Conservation (phyloP, 1,140 invertebrate genomes). For the Xylocopa sonorina region DNA sequence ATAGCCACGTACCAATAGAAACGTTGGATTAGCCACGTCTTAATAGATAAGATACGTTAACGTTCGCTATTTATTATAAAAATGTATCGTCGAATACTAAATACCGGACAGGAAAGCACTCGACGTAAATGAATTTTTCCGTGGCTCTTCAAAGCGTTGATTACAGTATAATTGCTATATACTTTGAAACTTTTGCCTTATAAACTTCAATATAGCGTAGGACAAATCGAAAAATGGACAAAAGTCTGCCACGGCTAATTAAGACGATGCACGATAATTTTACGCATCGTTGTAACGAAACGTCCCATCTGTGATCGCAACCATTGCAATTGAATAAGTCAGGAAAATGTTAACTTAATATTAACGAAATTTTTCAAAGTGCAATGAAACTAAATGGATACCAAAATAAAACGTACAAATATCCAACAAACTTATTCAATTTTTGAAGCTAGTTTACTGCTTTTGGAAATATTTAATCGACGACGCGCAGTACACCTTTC, state of each 20-base stretch:
- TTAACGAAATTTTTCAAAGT: slow-evolving; percentile 7
- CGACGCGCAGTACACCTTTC: not conserved
- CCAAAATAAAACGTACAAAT: not conserved
- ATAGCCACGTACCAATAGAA: not conserved
- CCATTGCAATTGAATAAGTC: no score
- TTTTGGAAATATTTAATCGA: slow-evolving; percentile 19
- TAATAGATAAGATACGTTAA: not conserved
- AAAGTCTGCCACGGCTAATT: slow-evolving; percentile 13
- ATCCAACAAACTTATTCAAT: not conserved
- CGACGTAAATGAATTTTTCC: not conserved
- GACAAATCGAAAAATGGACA: slow-evolving; percentile 20
- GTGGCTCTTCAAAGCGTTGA: not conserved
- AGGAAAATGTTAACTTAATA: not conserved
- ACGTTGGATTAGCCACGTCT: not conserved
- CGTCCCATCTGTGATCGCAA: slow-evolving; percentile 45
- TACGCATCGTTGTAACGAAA: slow-evolving; percentile 39
- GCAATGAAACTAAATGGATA: not conserved
- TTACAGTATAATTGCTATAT: not conserved
- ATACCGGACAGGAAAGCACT: not conserved
- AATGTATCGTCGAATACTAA: not conserved
- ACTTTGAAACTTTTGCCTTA: slow-evolving; percentile 42
- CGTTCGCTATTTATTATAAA: slow-evolving; percentile 6
- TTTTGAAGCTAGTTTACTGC: slow-evolving; percentile 11
- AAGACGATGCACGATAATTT: not conserved
- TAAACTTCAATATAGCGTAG: slow-evolving; percentile 11